phyloP scores from a whole-genome alignment of 2,888 invertebrate species.

The Coenonympha arcania region DNA sequence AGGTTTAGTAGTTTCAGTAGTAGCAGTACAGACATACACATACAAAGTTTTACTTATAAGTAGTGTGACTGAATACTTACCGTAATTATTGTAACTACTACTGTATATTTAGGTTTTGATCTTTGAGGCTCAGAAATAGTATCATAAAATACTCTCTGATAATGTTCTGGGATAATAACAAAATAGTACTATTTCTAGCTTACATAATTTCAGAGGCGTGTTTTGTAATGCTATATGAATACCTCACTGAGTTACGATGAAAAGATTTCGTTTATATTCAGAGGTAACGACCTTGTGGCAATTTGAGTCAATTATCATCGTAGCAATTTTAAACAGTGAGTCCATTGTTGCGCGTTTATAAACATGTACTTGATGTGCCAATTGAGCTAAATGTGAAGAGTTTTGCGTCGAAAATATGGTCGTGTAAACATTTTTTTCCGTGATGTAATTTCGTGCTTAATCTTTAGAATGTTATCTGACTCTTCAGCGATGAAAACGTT shows the following conservation, averaged over 20 bases:
- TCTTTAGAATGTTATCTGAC: no score
- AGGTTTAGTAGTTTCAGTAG: no score
- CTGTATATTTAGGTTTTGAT: no score
- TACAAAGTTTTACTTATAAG: no score
- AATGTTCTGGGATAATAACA: no score
- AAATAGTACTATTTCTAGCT: not conserved
- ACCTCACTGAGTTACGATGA: constrained; percentile 24
- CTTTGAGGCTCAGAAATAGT: no score
- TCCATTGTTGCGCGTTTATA: constrained; percentile 11
- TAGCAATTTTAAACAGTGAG: constrained; percentile 24
- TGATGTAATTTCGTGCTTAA: constrained; percentile 1
- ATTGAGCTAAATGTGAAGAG: constrained; percentile 4
- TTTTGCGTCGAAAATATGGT: not conserved
- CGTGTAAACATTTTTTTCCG: not conserved
- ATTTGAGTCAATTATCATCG: constrained; percentile 42
- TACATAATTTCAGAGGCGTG: constrained; percentile 1
- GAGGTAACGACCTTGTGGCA: constrained; percentile 38
- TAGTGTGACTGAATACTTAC: no score
- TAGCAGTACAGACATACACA: no score
- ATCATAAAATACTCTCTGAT: not conserved
- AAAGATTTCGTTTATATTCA: constrained; percentile 41
- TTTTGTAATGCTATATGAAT: constrained; percentile 12
- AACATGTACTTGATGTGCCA: not conserved
- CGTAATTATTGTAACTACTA: no score
- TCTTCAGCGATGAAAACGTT: no score